These are phyloP conservation scores for Clarias gariepinus DNA, from an alignment of 2,113 vertebrate genomes.

Conservation along the genomic window DNA sequence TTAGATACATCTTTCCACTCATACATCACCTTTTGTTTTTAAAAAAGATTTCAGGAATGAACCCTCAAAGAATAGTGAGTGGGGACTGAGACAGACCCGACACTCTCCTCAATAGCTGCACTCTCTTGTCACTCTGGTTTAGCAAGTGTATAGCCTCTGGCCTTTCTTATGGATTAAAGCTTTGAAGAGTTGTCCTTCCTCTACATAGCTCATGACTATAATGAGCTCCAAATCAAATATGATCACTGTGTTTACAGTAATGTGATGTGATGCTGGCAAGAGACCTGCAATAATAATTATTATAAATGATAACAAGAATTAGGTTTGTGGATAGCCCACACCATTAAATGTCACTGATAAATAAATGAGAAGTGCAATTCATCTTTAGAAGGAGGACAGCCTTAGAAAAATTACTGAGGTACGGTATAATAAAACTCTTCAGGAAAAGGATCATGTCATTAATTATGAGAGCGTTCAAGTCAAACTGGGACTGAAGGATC, in stretches of 20 bases:
- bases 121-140: not conserved
- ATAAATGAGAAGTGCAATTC: not conserved
- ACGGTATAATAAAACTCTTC: not conserved
- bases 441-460: not conserved
- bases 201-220: not conserved
- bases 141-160: not conserved
- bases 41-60: not conserved
- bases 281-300: not conserved
- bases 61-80: no score
- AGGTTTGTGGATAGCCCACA: not conserved
- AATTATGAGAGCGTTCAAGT: not conserved
- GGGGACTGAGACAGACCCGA: not conserved
- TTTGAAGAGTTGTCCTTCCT: not conserved
- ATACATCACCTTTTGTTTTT: not conserved
- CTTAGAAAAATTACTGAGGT: not conserved
- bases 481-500: no score
- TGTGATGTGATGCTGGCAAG: not conserved
- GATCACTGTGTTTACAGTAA: not conserved
- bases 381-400: not conserved
- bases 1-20: not conserved
- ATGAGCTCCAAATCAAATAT: not conserved
- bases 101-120: not conserved
- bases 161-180: not conserved
- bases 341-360: not conserved
- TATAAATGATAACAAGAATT: not conserved